Conservation (phyloP, 2,797 vertebrate genomes). For the Lophotriccus pileatus region DNA sequence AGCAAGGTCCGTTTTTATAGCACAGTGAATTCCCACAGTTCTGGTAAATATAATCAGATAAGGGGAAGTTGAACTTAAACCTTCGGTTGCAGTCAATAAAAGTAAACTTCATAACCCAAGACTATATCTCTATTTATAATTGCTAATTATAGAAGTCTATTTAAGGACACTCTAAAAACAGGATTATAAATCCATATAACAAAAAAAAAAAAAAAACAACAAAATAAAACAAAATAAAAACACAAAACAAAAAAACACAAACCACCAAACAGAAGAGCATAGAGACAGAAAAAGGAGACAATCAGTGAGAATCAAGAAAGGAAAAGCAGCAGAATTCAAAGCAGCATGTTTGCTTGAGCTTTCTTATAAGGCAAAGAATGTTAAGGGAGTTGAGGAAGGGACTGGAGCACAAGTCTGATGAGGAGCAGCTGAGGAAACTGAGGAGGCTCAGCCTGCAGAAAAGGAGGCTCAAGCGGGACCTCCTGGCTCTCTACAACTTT, state of each 20-base stretch:
- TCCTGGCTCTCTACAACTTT: not conserved
- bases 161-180: constrained; percentile 11
- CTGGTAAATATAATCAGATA: constrained; percentile 58
- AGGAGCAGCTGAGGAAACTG: accelerated
- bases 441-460: not conserved
- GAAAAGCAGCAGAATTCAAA: not conserved
- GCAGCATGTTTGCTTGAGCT: not conserved
- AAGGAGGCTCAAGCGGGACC: not conserved
- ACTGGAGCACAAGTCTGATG: accelerated
- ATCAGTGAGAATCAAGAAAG: not conserved
- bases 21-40: constrained; percentile 2
- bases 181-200: not conserved
- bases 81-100: constrained; percentile 37
- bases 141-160: constrained; percentile 39
- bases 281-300: not conserved
- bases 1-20: constrained; percentile 42
- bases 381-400: accelerated
- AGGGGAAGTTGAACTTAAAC: constrained; percentile 49
- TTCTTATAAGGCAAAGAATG: not conserved
- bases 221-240: not conserved
- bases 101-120: constrained; percentile 39
- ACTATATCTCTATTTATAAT: constrained; percentile 30
- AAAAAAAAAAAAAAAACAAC: not conserved
- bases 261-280: not conserved
- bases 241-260: not conserved